These are phyloP conservation scores for Heliconius melpomene DNA, from an alignment of 1,140 invertebrate species.

Conservation along the genomic window DNA sequence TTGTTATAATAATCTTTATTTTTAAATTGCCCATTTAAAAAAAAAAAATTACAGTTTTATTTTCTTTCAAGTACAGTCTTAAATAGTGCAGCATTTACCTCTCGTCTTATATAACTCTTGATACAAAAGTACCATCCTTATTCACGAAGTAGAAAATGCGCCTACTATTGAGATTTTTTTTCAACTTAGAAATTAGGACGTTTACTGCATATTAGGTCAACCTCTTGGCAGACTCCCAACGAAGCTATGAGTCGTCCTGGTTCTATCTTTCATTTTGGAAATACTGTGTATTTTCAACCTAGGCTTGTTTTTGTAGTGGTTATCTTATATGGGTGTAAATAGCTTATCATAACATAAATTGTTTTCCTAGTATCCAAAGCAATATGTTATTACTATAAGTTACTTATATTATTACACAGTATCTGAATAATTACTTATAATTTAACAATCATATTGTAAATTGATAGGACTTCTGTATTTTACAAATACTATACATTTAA, in stretches of 20 bases:
- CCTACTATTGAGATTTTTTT: conserved; percentile 25
- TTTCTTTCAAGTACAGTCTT: not conserved
- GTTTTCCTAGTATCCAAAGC: not conserved
- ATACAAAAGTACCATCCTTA: not conserved
- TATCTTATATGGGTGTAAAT: conserved; percentile 25
- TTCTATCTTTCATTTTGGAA: conserved; percentile 40
- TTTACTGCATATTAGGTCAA: conserved; percentile 51
- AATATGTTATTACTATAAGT: conserved; percentile 2
- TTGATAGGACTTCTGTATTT: not conserved
- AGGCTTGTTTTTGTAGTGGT: conserved; percentile 21
- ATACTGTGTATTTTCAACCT: conserved; percentile 2
- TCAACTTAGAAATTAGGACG: conserved; percentile 41
- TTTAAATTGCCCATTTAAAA: too few species aligned
- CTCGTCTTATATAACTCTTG: not conserved
- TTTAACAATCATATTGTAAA: not conserved
- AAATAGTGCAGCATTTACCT: not conserved
- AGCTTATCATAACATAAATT: conserved; percentile 3
- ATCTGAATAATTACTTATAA: not conserved
- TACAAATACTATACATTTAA: too few species aligned
- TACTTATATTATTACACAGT: not conserved
- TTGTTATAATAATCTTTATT: too few species aligned
- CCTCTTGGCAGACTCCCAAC: conserved; percentile 45
- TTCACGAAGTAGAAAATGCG: conserved; percentile 4
- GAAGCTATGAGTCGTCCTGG: conserved; percentile 40
- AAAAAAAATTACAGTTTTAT: too few species aligned